Evolutionary conservation across 2,113 vertebrate genomes (phyloP).

Genomic region (Rhabdornis inornatus): DNA sequence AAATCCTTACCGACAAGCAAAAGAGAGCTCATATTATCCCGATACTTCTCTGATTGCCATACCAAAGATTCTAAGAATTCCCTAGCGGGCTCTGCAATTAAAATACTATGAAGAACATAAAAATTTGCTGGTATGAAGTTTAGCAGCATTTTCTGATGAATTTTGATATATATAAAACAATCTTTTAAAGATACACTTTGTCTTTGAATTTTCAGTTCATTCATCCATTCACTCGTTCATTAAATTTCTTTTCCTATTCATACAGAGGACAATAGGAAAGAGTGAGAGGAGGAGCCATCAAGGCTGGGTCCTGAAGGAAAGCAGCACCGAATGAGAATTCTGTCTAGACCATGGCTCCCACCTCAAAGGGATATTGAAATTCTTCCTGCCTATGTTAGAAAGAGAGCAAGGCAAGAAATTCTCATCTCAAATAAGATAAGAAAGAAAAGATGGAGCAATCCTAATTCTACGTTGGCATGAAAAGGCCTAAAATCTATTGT

Average conservation of each 20-base stretch:
- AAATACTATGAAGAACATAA: conserved; percentile 44
- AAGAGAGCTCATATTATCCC: conserved; percentile 29
- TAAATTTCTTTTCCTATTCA: neutral
- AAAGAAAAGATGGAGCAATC: neutral
- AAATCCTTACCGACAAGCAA: conserved; percentile 67
- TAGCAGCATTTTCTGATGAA: neutral
- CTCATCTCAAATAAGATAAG: neutral
- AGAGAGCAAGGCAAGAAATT: neutral
- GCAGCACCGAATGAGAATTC: neutral
- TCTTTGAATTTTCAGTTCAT: neutral
- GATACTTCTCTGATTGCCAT: conserved; percentile 64
- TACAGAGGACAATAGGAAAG: neutral
- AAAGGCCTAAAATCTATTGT: neutral
- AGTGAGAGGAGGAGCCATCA: neutral
- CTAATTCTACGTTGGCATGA: neutral
- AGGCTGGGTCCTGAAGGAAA: neutral
- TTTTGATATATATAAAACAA: neutral
- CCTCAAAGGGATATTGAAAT: neutral
- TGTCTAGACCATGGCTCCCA: neutral
- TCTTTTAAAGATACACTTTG: neutral
- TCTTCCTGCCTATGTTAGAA: neutral
- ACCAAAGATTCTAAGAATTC: conserved; percentile 17
- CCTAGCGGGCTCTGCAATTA: conserved; percentile 40
- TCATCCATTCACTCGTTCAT: neutral
- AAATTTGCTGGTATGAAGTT: neutral